Evolutionary conservation across 1,140 invertebrate species (phyloP).

Genomic region (Oncopeltus fasciatus): DNA sequence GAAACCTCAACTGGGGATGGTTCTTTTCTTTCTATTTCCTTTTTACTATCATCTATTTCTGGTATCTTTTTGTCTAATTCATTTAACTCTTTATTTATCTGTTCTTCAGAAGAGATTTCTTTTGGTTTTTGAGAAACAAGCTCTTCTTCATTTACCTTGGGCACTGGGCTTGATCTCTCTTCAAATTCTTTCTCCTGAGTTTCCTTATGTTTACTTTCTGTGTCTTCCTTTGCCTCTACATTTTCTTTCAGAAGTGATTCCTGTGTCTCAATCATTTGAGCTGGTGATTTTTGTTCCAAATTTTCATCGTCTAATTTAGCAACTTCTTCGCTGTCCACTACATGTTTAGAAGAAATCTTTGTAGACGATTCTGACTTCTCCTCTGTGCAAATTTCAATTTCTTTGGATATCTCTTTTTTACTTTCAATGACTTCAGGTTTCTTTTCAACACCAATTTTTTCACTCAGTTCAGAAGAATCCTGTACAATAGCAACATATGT

Average conservation of each 20-base stretch:
- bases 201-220: background rate
- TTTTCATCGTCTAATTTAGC: slow-evolving; percentile 1
- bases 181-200: background rate
- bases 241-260: background rate
- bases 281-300: background rate
- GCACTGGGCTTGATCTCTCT: too few species aligned
- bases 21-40: slow-evolving; percentile 28
- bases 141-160: too few species aligned
- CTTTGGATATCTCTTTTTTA: slow-evolving; percentile 20
- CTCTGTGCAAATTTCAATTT: slow-evolving; percentile 28
- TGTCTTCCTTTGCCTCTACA: background rate
- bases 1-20: too few species aligned
- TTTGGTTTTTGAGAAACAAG: too few species aligned
- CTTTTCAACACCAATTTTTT: slow-evolving; percentile 17
- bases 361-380: slow-evolving; percentile 24
- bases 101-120: too few species aligned
- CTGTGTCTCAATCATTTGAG: background rate
- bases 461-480: background rate
- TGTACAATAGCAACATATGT: background rate
- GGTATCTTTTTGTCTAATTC: slow-evolving; percentile 29
- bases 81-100: too few species aligned
- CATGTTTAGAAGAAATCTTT: background rate
- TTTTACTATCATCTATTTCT: too few species aligned
- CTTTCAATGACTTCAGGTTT: slow-evolving; percentile 27
- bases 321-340: slow-evolving; percentile 3